phyloP scores from a whole-genome alignment of 2,113 vertebrate species.

The Urocolius indicus region DNA sequence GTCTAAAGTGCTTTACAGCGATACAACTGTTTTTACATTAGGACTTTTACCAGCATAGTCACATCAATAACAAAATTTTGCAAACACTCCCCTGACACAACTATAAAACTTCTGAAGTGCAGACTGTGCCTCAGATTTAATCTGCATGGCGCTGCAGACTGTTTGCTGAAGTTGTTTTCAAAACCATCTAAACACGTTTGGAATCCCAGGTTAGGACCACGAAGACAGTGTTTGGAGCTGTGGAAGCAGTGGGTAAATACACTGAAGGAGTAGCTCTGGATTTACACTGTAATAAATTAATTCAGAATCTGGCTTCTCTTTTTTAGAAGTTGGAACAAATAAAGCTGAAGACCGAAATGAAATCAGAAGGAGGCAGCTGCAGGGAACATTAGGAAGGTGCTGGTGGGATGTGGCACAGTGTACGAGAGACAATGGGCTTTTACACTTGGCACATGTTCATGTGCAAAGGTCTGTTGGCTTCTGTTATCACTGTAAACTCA shows the following conservation, averaged over 20 bases:
- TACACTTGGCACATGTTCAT: not conserved
- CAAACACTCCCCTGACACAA: not conserved
- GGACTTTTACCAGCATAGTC: not conserved
- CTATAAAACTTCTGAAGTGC: not conserved
- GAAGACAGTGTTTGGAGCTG: not conserved
- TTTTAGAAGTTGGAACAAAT: not conserved
- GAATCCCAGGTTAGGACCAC: not conserved
- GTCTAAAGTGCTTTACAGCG: slow-evolving; percentile 40
- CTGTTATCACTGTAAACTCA: not conserved
- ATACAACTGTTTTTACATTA: not conserved
- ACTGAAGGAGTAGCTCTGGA: not conserved
- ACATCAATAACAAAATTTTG: not conserved
- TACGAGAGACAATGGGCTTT: rapidly evolving
- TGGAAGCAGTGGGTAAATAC: not conserved
- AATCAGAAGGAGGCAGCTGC: not conserved
- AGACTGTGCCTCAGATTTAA: not conserved
- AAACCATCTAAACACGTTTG: not conserved
- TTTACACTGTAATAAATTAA: not conserved
- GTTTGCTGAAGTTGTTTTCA: not conserved
- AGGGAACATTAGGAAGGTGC: not conserved
- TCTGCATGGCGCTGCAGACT: not conserved
- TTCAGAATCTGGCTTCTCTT: not conserved
- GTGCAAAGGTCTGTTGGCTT: not conserved
- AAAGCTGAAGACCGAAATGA: not conserved
- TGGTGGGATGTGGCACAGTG: rapidly evolving